Evolutionary conservation across 2,888 invertebrate species (phyloP).

Genomic region (Lapara coniferarum): DNA sequence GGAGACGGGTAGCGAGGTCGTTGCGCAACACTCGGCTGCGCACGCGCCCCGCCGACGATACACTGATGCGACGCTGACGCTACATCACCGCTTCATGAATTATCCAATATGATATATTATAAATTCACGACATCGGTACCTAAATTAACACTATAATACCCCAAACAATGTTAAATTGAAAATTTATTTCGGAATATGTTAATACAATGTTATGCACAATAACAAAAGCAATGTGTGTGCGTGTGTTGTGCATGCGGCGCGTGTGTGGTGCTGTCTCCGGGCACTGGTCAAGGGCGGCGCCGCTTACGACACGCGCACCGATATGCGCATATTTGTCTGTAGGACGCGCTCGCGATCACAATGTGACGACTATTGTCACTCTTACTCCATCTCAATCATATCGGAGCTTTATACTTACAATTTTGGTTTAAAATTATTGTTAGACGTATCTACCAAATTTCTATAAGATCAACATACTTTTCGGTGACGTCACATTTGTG

Average conservation of each 20-base stretch:
- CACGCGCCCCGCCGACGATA: neutral
- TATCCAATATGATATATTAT: too few relatives aligned
- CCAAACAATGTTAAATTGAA: too few relatives aligned
- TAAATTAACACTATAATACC: too few relatives aligned
- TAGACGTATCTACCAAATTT: too few relatives aligned
- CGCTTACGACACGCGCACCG: conserved; percentile 14
- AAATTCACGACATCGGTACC: too few relatives aligned
- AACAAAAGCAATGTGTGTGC: neutral
- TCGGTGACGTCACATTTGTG: too few relatives aligned
- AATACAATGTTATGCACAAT: neutral
- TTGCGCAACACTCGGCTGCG: conserved; percentile 7
- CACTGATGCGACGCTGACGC: neutral
- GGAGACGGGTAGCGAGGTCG: conserved; percentile 1
- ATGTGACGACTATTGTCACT: neutral
- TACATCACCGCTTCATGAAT: too few relatives aligned
- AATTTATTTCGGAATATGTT: neutral
- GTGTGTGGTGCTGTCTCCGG: conserved; percentile 20
- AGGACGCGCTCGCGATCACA: conserved; percentile 11
- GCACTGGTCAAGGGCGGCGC: conserved; percentile 32
- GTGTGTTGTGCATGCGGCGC: neutral
- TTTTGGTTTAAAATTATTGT: too few relatives aligned
- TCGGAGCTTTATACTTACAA: too few relatives aligned
- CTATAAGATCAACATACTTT: too few relatives aligned
- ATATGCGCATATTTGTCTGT: neutral
- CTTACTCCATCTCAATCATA: too few relatives aligned